phyloP scores from a whole-genome alignment of 2,797 vertebrate species.

The Coregonus sp. region DNA sequence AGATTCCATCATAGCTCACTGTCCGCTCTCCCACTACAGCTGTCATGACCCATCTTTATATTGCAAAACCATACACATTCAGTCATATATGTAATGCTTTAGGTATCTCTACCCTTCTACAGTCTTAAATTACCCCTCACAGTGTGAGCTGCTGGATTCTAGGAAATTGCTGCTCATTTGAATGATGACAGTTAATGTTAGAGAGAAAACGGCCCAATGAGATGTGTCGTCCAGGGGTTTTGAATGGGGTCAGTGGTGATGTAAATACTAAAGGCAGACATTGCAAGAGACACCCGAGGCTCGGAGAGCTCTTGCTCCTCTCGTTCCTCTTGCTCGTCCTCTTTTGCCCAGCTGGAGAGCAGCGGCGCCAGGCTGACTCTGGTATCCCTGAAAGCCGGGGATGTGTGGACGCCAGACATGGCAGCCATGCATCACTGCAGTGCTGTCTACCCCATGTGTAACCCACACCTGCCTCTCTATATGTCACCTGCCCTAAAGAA shows the following conservation, averaged over 20 bases:
- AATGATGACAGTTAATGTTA: constrained; percentile 35
- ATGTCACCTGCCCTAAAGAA: constrained; percentile 39
- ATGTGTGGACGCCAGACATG: constrained; percentile 48
- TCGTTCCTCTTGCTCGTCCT: constrained; percentile 3
- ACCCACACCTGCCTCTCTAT: constrained; percentile 53
- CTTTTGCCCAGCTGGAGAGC: constrained; percentile 55
- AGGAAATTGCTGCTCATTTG: constrained; percentile 38
- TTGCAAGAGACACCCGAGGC: constrained; percentile 43
- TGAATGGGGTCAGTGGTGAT: constrained; percentile 63
- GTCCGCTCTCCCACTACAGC: constrained; percentile 50
- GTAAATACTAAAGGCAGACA: constrained; percentile 64
- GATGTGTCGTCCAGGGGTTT: constrained; percentile 27
- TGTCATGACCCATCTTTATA: constrained; percentile 58
- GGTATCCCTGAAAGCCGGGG: constrained; percentile 52
- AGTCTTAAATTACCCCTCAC: constrained; percentile 25
- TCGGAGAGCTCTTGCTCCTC: constrained; percentile 35
- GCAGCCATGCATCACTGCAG: constrained; percentile 35
- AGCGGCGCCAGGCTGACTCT: constrained; percentile 67
- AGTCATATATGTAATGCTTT: constrained; percentile 10
- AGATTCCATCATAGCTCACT: constrained; percentile 35
- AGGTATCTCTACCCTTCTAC: constrained; percentile 40
- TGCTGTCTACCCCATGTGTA: constrained; percentile 42
- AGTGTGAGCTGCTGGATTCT: constrained; percentile 27
- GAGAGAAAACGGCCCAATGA: constrained; percentile 28
- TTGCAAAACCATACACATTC: constrained; percentile 36